Conservation (phyloP, 2,888 invertebrate species). For the Athalia circularis region DNA sequence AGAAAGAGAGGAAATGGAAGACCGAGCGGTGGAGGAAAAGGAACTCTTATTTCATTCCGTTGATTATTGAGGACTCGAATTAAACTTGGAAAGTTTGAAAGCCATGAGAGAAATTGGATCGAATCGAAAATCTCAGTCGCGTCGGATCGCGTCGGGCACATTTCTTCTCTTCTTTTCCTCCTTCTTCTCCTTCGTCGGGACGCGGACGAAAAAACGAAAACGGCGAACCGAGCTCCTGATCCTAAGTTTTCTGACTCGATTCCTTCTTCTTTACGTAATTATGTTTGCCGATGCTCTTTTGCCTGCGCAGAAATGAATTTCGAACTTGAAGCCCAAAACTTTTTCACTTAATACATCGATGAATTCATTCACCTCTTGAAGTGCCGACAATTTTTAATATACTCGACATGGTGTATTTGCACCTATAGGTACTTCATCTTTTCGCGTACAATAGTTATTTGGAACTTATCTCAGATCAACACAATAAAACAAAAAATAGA, state of each 20-base stretch:
- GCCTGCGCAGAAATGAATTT: conserved; percentile 4
- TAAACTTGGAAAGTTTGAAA: conserved; percentile 35
- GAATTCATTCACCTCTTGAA: background rate
- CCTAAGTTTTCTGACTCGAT: conserved; percentile 24
- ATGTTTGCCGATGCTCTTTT: conserved; percentile 32
- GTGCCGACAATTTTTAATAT: conserved; percentile 13
- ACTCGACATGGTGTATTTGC: no score
- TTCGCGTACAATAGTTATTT: no score
- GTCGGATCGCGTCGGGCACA: no score
- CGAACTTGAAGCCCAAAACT: conserved; percentile 2
- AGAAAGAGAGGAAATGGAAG: background rate
- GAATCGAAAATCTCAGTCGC: background rate
- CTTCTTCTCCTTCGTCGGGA: no score
- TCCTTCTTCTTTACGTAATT: conserved; percentile 31
- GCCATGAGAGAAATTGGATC: conserved; percentile 29
- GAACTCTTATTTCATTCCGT: conserved; percentile 36
- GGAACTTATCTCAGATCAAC: no score
- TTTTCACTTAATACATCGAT: conserved; percentile 15
- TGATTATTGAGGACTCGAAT: conserved; percentile 32
- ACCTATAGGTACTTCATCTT: no score
- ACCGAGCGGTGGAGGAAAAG: background rate
- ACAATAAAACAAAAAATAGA: no score
- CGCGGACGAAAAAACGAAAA: no score
- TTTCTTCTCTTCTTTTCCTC: no score
- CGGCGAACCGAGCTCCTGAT: no score